Base-by-base conservation (phyloP, 2,797 vertebrate species). In the Anabas testudineus region DNA sequence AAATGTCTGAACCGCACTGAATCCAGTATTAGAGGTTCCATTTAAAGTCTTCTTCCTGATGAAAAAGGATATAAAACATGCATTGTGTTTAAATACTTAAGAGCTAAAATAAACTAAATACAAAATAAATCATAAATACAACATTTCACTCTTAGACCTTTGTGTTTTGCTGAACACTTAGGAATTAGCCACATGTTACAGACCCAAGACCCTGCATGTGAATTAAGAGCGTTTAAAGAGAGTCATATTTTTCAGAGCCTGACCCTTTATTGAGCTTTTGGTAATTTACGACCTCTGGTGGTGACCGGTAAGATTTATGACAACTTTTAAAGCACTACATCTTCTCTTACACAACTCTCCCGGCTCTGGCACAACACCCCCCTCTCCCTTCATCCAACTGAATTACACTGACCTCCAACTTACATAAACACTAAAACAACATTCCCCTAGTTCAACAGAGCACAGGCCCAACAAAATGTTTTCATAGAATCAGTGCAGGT, bases 251-350 rank as follows among this genome's bases (percentile, higher is more conserved):
- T 43, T 41, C 3, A 7, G 5, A 19, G 47, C 7, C 36, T 30
- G 9, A 16, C 4, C 12, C 12, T 47, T 51, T 5, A 37, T 39
- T 10, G 22, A 19, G 28, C 18, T 47, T 36, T 24, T 8, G 15
- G 16, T 28, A 22, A 63, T 46, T 8, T 15, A 54, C 71, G 69
- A 56, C 63, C 62, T 58, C 79, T 77, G 73, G 55, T 77, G 76
- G 82, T 58, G 62, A 56, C 22, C 28, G 34, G 39, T 0, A 26
- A 15, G 57, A 66, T 7, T 12, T 68, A 21, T 72, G 73, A 5
- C 18, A 36, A 30, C 43, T 19, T 58, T 42, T 3, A 22, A 37
- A 53, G n/a, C 55, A 22, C 26, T 12, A 5, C 32, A 36, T 51
- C 56, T 24, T 42, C 24, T 49, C 18, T 45, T 18, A 30, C 45